Base-by-base conservation (phyloP, 2,797 vertebrate species). In the Erethizon dorsatum region DNA sequence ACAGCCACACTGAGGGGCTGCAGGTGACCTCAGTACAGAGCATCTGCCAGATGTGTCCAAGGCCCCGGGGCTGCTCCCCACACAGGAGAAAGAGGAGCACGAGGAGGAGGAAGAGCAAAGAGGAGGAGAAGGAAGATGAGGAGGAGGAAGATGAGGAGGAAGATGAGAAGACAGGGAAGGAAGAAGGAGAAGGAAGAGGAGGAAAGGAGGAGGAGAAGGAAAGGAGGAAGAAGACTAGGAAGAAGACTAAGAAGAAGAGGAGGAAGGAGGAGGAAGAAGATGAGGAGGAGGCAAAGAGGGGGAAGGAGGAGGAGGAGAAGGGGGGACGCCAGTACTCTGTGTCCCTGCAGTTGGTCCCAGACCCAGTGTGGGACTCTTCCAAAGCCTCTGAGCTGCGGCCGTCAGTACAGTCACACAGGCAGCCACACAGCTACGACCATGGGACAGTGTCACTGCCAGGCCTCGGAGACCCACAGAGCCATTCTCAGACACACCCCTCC, bases 91-190 rank as follows among this genome's bases (percentile, higher is more conserved):
- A 15, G 73, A 15, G 73, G 24, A 47, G 24, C 45, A 50, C n/a
- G 18, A 22, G 26, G 22, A 6, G 12, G 11, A 26, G 22, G 41
- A 45, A 18, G 33, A 41, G 24, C 13, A 33, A 33, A 10, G 18
- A 20, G 8, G 1, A n/a, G 17, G n/a, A 28, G 33, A 33, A 41
- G 20, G 37, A 11, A 5, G 67, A 20, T 2, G 67, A 17, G 26
- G 31, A 15, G 31, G n/a, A 37, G 33, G n/a, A 18, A 7, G 14
- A 7, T 5, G 59, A n/a, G 65, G 15, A n/a, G 4, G 20, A 45
- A 28, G 41, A 12, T 0, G 4, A 13, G 5, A 20, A 5, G 14
- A 24, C 2, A 28, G 6, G 33, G 6, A n/a, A 2, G 13, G 31
- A 17, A 6, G 20, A 13, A 37, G 17, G 2, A 18, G 3, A 15